Conservation (phyloP, 2,113 vertebrate genomes). For the Natator depressus region DNA sequence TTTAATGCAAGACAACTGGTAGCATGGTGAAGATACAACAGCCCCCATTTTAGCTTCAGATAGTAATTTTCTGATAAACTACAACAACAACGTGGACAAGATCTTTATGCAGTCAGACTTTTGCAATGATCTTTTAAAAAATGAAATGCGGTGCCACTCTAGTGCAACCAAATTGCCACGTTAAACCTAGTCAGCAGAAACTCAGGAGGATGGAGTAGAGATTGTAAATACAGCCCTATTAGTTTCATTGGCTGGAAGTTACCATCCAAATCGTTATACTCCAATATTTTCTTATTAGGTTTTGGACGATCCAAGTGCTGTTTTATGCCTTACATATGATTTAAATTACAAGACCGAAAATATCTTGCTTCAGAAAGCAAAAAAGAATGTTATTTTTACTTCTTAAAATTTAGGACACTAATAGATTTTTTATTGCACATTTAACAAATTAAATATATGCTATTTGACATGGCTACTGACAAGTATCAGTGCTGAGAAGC, state of each 20-base stretch:
- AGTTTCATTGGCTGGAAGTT: neutral
- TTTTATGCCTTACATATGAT: neutral
- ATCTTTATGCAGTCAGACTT: neutral
- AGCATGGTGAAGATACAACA: neutral
- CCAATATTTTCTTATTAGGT: neutral
- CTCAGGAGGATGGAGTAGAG: neutral
- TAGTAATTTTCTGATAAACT: neutral
- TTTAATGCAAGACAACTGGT: neutral
- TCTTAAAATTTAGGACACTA: neutral
- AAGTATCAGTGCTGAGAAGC: neutral
- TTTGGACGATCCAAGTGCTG: neutral
- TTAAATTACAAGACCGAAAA: neutral
- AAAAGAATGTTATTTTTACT: constrained; percentile 21
- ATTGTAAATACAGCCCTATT: neutral
- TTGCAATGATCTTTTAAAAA: neutral
- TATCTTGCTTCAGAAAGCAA: neutral
- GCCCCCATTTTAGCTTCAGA: neutral
- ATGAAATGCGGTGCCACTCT: neutral
- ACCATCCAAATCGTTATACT: constrained; percentile 17
- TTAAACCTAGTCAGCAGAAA: constrained; percentile 14
- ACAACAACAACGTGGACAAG: neutral
- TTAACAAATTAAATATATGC: neutral
- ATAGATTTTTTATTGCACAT: neutral
- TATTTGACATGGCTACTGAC: neutral
- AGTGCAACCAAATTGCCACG: neutral